phyloP scores from a whole-genome alignment of 2,888 invertebrate species.

The Thera britannica region DNA sequence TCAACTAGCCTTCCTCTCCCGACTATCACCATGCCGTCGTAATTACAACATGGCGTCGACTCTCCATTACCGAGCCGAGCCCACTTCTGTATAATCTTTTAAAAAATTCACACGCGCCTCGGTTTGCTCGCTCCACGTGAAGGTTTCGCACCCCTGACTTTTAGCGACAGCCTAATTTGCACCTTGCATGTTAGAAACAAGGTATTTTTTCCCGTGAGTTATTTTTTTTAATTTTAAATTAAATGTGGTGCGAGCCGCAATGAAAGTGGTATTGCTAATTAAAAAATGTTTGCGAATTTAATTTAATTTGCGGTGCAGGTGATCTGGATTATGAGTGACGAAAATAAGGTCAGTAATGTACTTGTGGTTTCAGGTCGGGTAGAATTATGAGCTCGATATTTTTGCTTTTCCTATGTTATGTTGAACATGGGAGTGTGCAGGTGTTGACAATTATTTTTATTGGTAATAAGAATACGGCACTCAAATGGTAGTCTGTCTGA shows the following conservation, averaged over 20 bases:
- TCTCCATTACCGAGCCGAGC: conserved; percentile 61
- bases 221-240: conserved; percentile 48
- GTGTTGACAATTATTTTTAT: not conserved
- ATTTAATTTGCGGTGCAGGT: conserved; percentile 40
- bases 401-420: not conserved
- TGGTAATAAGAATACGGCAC: too few species aligned
- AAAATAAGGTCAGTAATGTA: conserved; percentile 19
- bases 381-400: conserved; percentile 1
- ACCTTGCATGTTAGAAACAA: conserved; percentile 35
- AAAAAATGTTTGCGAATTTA: conserved; percentile 56
- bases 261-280: conserved; percentile 65
- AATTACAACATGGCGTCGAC: conserved; percentile 62
- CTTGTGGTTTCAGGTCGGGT: conserved; percentile 3
- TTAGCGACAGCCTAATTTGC: conserved; percentile 38
- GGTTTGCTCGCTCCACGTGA: conserved; percentile 48
- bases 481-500: too few species aligned
- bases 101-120: conserved; percentile 73
- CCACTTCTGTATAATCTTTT: conserved; percentile 76
- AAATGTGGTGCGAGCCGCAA: conserved; percentile 53
- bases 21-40: conserved; percentile 45
- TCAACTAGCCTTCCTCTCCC: conserved; percentile 17
- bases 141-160: conserved; percentile 56
- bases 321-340: conserved; percentile 20
- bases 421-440: conserved; percentile 1
- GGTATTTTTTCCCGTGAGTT: conserved; percentile 38